A percentile compares a stretch with the other conserved stretches of the same genome.
These are phyloP conservation scores for Epistrophella euchroma DNA, from an alignment of 2,888 invertebrate genomes.

Conservation along the genomic window DNA sequence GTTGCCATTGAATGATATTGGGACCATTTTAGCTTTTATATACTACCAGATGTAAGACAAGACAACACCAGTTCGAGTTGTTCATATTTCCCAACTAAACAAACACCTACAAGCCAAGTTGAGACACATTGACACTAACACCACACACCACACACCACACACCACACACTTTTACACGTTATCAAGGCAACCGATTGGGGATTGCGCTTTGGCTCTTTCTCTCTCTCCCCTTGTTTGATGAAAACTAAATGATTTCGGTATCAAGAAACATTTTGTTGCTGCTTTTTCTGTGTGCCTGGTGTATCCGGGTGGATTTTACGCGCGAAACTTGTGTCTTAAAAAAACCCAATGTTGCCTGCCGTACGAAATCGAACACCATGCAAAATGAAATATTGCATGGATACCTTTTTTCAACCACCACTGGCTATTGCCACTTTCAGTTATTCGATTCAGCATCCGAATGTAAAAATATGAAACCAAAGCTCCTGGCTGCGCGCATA, in stretches of 20 bases:
- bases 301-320: constrained; percentile 84
- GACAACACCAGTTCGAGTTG: neutral
- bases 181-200: constrained; percentile 11
- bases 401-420: constrained; percentile 43
- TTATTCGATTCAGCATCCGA: neutral
- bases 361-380: constrained; percentile 22
- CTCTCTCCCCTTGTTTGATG: neutral
- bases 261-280: constrained; percentile 51
- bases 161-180: neutral
- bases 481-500: too few relatives aligned
- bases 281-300: constrained; percentile 80
- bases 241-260: neutral
- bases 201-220: neutral
- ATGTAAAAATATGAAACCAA: too few relatives aligned
- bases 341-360: constrained; percentile 72
- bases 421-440: neutral
- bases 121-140: neutral
- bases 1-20: neutral
- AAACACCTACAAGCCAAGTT: neutral
- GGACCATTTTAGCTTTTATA: neutral
- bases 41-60: neutral
- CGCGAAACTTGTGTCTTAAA: constrained; percentile 80
- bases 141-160: too few relatives aligned
- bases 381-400: neutral
- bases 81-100: constrained; percentile 21